A percentile compares a stretch with the other conserved stretches of the same genome.
These are phyloP conservation scores for Orientallactaga bullata DNA, from an alignment of 2,113 vertebrate genomes.

Conservation along the genomic window DNA sequence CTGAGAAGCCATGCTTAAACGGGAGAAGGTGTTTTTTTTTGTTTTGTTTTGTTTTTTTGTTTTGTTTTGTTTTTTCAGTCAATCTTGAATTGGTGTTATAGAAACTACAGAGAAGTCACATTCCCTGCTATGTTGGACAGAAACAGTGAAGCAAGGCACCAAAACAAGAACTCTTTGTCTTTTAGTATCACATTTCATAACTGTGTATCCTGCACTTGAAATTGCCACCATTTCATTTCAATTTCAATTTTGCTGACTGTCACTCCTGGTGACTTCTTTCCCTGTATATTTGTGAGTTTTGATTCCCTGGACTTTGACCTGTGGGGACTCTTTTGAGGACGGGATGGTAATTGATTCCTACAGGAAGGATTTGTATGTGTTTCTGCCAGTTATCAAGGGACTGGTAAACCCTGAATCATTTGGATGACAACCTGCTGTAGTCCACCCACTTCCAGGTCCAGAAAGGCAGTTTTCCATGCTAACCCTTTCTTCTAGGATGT, in stretches of 20 bases:
- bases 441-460: neutral
- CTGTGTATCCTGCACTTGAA: neutral
- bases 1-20: too few species aligned
- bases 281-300: slow-evolving; percentile 2
- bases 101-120: neutral
- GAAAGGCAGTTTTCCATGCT: neutral
- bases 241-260: neutral
- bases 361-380: neutral
- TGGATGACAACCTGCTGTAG: neutral
- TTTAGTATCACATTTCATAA: neutral
- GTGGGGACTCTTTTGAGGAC: neutral
- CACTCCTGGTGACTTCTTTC: neutral
- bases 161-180: neutral
- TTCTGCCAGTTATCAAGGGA: neutral
- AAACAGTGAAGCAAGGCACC: neutral
- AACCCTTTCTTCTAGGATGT: neutral
- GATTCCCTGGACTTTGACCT: neutral
- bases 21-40: too few species aligned
- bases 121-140: neutral
- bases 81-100: too few species aligned
- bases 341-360: neutral
- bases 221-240: neutral
- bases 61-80: too few species aligned
- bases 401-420: neutral
- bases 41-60: too few species aligned